Evolutionary conservation across 1,140 invertebrate genomes (phyloP).

Genomic region (Geopemphigus sp.): DNA sequence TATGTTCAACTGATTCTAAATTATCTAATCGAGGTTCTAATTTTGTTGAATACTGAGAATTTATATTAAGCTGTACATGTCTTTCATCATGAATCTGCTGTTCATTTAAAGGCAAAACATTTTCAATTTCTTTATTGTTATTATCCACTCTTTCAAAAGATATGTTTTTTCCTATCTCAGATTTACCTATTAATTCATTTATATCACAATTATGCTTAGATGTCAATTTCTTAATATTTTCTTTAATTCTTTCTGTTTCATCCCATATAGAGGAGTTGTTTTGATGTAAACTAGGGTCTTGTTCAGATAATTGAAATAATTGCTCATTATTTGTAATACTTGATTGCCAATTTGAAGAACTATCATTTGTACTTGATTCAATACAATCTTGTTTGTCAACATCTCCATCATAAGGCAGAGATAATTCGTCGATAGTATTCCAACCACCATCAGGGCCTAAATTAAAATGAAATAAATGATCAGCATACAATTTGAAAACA

Average conservation of each 20-base stretch:
- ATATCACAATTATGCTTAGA: not conserved
- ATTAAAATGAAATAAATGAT: not conserved
- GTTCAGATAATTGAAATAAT: not conserved
- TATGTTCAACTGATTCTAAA: not conserved
- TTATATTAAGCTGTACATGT: not conserved
- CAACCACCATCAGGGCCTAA: conserved; percentile 31
- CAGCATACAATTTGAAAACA: not conserved
- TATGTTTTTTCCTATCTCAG: not conserved
- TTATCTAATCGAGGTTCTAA: conserved; percentile 6
- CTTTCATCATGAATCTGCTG: not conserved
- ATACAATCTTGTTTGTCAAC: not conserved
- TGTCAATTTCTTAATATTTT: not conserved
- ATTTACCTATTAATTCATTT: conserved; percentile 9
- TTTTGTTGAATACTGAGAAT: conserved; percentile 4
- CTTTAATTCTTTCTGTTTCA: not conserved
- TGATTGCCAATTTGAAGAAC: not conserved
- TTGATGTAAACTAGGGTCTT: not conserved
- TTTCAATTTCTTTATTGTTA: not conserved
- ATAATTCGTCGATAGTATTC: conserved; percentile 28
- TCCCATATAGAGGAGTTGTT: conserved; percentile 2
- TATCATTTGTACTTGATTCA: not conserved
- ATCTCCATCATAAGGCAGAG: conserved; percentile 19
- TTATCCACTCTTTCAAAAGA: not conserved
- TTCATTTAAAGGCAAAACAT: not conserved
- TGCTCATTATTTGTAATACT: not conserved